Conservation (phyloP, 2,113 vertebrate genomes). For the Lamprologus ornatipinnis region DNA sequence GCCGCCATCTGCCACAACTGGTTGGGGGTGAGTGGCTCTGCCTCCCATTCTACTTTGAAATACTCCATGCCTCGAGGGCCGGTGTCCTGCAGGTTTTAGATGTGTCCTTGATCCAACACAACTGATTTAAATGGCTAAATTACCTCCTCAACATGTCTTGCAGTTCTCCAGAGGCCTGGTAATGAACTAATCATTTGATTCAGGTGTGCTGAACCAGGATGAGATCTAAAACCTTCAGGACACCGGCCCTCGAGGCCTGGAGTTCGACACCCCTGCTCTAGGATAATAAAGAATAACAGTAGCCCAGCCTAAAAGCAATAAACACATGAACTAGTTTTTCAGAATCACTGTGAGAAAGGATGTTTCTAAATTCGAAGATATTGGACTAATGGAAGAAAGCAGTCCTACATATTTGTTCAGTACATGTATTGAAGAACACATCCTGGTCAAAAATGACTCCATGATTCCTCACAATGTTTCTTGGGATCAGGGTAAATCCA, state of each 20-base stretch:
- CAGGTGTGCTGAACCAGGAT: too few species aligned
- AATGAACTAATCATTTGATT: too few species aligned
- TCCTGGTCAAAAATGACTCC: not conserved
- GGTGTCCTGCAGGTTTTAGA: too few species aligned
- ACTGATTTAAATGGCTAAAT: too few species aligned
- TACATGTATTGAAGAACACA: not conserved
- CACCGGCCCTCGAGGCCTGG: too few species aligned
- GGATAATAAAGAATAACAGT: not conserved
- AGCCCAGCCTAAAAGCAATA: not conserved
- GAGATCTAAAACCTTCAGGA: too few species aligned
- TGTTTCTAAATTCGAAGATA: not conserved
- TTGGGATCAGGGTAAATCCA: not conserved
- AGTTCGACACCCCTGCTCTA: not conserved
- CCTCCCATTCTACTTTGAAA: not conserved
- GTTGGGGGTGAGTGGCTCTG: not conserved
- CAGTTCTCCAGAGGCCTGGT: too few species aligned
- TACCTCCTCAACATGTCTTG: too few species aligned
- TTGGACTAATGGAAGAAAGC: not conserved
- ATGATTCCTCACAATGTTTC: not conserved
- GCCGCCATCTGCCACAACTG: accelerated
- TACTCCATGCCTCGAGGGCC: not conserved
- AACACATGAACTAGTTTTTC: not conserved
- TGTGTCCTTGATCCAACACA: too few species aligned
- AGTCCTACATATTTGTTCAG: not conserved
- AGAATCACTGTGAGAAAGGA: accelerated